phyloP scores from a whole-genome alignment of 1,140 invertebrate genomes.

The Druon quercuslanigerum region DNA sequence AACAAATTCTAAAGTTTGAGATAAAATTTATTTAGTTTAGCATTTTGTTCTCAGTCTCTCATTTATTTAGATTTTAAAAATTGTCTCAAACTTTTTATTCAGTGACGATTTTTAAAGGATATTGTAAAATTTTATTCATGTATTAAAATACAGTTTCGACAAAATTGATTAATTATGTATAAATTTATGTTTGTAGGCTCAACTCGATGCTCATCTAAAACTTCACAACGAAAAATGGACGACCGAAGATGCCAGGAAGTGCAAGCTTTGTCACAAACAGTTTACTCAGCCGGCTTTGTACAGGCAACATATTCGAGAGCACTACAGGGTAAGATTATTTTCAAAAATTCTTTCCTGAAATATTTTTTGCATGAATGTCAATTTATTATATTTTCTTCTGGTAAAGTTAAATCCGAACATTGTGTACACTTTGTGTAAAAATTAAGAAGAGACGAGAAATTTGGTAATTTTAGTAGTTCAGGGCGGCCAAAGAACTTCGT shows the following conservation, averaged over 20 bases:
- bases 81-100: too few relatives aligned
- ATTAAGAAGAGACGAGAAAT: too few relatives aligned
- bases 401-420: not conserved
- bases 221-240: slow-evolving; percentile 68
- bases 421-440: not conserved
- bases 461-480: too few relatives aligned
- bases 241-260: slow-evolving; percentile 64
- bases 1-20: too few relatives aligned
- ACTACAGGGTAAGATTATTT: slow-evolving; percentile 61
- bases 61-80: too few relatives aligned
- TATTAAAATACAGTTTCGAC: too few relatives aligned
- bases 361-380: too few relatives aligned
- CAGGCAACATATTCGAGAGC: slow-evolving; percentile 66
- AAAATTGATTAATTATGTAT: not conserved
- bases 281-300: slow-evolving; percentile 67
- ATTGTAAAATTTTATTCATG: not conserved
- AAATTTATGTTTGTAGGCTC: slow-evolving; percentile 49
- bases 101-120: too few relatives aligned
- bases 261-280: slow-evolving; percentile 69
- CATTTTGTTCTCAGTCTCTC: too few relatives aligned
- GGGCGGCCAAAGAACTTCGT: too few relatives aligned
- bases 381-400: not conserved
- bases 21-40: too few relatives aligned
- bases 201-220: slow-evolving; percentile 66
- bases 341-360: slow-evolving; percentile 3